Percentiles rank a stretch among this genome's conserved stretches.
These are phyloP conservation scores for Microtus montanus DNA, from an alignment of 2,113 vertebrate species.

Conservation along the genomic window DNA sequence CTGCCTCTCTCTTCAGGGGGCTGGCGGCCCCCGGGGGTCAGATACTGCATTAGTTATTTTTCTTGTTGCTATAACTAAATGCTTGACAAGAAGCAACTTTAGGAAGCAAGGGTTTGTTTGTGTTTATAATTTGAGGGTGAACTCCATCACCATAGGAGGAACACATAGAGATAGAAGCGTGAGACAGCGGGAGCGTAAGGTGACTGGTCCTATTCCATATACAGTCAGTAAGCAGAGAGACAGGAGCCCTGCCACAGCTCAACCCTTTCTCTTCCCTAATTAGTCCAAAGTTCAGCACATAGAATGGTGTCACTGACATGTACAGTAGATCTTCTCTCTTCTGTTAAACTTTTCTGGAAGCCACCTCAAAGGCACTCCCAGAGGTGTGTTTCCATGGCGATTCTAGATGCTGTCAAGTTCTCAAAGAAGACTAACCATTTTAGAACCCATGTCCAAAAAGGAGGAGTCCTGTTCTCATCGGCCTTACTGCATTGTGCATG, in stretches of 20 bases:
- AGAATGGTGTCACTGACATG: not conserved
- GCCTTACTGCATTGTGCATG: not conserved
- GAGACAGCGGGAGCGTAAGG: not conserved
- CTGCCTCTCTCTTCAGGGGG: not conserved
- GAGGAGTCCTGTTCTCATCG: not conserved
- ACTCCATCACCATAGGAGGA: not conserved
- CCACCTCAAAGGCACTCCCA: not conserved
- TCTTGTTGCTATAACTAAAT: not conserved
- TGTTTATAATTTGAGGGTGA: not conserved
- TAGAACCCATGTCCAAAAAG: not conserved
- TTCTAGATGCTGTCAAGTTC: not conserved
- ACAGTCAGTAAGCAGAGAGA: not conserved
- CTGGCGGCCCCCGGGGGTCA: not conserved
- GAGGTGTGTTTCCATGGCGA: not conserved
- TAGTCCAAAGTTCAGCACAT: not conserved
- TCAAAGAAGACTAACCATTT: not conserved
- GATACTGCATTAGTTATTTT: not conserved
- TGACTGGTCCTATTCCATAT: too few species aligned
- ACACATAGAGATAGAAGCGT: not conserved
- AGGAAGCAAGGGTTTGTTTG: not conserved
- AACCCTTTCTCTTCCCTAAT: too few species aligned
- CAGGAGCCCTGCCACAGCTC: not conserved
- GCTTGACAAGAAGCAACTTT: not conserved
- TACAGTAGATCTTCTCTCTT: not conserved
- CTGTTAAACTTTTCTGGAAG: not conserved